These are phyloP conservation scores for Brachionus rotundiformis DNA, from an alignment of 1,140 invertebrate genomes.

Conservation along the genomic window DNA sequence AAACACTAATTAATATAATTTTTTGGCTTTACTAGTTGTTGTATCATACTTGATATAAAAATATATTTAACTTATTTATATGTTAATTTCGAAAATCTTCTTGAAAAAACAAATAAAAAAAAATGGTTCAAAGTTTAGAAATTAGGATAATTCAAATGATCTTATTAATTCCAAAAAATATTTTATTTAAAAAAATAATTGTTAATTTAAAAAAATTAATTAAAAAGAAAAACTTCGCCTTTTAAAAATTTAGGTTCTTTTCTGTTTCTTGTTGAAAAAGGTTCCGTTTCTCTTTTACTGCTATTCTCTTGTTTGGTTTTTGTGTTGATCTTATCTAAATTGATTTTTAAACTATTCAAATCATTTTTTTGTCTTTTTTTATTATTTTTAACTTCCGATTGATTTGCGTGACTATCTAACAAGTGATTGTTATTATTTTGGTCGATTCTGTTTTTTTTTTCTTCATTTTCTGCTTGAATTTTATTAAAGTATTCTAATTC, in stretches of 20 bases:
- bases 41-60: too few species aligned
- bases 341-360: not conserved
- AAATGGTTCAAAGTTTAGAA: too few species aligned
- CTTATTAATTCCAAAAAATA: too few species aligned
- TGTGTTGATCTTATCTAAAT: not conserved
- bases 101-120: too few species aligned
- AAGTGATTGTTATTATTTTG: not conserved
- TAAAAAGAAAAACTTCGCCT: not conserved
- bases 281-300: not conserved
- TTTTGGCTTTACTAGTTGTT: too few species aligned
- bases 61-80: too few species aligned
- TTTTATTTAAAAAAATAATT: too few species aligned
- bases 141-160: too few species aligned
- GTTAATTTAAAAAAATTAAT: too few species aligned
- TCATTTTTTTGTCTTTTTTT: not conserved
- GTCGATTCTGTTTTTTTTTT: not conserved
- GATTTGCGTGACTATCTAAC: conserved; percentile 9
- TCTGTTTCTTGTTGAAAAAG: not conserved
- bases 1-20: too few species aligned
- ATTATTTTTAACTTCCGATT: not conserved
- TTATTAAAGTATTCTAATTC: not conserved
- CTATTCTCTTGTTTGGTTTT: not conserved
- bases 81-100: too few species aligned
- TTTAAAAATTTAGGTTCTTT: conserved; percentile 31
- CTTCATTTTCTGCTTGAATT: not conserved